Evolutionary conservation across 1,140 invertebrate species (phyloP).

Genomic region (Musca domestica): DNA sequence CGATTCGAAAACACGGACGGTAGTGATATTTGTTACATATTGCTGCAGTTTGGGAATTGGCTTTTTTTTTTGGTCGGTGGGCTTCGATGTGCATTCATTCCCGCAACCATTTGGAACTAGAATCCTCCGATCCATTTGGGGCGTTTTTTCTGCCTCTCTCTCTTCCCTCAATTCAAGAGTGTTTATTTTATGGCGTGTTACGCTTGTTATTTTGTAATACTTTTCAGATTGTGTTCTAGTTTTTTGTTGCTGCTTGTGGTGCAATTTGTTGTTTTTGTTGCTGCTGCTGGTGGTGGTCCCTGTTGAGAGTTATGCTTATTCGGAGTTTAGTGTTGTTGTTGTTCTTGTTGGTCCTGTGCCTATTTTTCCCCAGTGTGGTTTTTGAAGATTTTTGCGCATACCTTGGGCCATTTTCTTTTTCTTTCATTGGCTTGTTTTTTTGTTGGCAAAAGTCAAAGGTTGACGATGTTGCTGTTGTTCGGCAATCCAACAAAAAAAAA

Average conservation of each 20-base stretch:
- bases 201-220: conserved; percentile 22
- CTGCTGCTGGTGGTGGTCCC: no score
- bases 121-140: neutral
- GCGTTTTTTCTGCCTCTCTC: neutral
- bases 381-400: conserved; percentile 25
- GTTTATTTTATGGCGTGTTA: conserved; percentile 21
- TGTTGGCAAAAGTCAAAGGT: conserved; percentile 20
- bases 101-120: neutral
- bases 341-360: neutral
- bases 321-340: neutral
- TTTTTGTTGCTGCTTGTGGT: conserved; percentile 1
- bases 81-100: conserved; percentile 13
- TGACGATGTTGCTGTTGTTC: conserved; percentile 9
- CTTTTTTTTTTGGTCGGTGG: conserved; percentile 24
- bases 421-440: conserved; percentile 13
- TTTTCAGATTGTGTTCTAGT: conserved; percentile 19
- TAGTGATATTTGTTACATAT: conserved; percentile 43
- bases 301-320: no score
- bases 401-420: conserved; percentile 14
- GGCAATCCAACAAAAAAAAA: neutral
- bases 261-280: no score
- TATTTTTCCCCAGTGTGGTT: conserved; percentile 18
- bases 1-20: neutral
- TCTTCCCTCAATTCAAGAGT: conserved; percentile 6
- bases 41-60: conserved; percentile 53